phyloP scores from a whole-genome alignment of 2,888 invertebrate genomes.

The Cephus spinipes region DNA sequence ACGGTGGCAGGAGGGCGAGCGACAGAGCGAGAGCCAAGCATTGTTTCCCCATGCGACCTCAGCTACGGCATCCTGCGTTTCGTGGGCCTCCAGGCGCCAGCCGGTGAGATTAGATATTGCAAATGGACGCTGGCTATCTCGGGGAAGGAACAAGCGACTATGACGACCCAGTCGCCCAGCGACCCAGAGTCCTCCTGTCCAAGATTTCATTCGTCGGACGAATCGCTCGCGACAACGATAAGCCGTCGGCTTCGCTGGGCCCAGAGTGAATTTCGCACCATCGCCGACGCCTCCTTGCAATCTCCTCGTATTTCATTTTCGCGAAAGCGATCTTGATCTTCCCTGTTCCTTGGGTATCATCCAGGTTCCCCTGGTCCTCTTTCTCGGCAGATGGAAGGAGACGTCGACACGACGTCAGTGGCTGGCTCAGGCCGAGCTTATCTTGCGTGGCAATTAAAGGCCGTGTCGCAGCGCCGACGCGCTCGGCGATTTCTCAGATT shows the following conservation, averaged over 20 bases:
- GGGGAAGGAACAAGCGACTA: neutral
- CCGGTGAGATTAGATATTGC: constrained; percentile 53
- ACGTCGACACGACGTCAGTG: neutral
- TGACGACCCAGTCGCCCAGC: too few species aligned
- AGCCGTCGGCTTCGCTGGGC: constrained; percentile 9
- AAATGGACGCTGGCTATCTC: constrained; percentile 51
- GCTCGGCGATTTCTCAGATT: neutral
- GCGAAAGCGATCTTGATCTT: constrained; percentile 17
- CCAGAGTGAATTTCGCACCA: constrained; percentile 24
- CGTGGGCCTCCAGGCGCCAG: constrained; percentile 21
- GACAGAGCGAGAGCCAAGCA: neutral
- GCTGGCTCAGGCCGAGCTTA: neutral
- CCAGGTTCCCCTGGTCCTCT: constrained; percentile 1
- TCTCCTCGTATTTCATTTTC: constrained; percentile 29
- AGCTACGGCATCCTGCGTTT: constrained; percentile 4
- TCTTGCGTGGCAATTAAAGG: neutral
- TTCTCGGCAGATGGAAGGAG: constrained; percentile 4
- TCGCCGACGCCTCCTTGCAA: neutral
- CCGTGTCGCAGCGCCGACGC: neutral
- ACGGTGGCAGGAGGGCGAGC: neutral
- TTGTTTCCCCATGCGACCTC: neutral
- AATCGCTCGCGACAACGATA: constrained; percentile 13
- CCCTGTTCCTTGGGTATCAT: neutral
- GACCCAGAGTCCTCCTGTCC: neutral
- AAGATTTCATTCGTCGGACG: neutral